Evolutionary conservation across 2,888 invertebrate species (phyloP).

Genomic region (Acanthopleura granulata): DNA sequence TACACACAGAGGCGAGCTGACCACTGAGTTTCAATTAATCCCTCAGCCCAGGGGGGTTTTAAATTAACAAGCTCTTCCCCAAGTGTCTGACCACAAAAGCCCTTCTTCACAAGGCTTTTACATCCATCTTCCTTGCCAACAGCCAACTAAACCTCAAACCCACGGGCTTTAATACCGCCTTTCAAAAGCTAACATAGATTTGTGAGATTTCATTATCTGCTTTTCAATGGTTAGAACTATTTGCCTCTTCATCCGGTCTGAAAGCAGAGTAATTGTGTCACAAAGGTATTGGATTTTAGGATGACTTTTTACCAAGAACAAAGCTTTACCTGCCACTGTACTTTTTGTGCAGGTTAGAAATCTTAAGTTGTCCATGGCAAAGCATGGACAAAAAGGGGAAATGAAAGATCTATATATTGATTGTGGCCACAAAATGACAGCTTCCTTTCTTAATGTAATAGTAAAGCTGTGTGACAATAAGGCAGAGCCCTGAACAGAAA

Average conservation of each 20-base stretch:
- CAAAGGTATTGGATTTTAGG: constrained; percentile 1
- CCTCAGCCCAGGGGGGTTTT: too few relatives aligned
- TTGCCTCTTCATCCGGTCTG: background rate
- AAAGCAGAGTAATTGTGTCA: background rate
- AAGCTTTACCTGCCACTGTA: constrained; percentile 6
- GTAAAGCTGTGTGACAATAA: background rate
- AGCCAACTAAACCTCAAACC: too few relatives aligned
- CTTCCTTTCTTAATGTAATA: constrained; percentile 18
- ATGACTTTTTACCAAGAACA: background rate
- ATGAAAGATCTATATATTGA: constrained; percentile 12
- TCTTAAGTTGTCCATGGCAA: background rate
- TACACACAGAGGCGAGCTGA: too few relatives aligned
- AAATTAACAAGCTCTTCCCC: too few relatives aligned
- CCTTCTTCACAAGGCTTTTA: too few relatives aligned
- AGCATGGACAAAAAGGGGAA: background rate
- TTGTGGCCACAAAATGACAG: constrained; percentile 2
- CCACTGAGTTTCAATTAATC: too few relatives aligned
- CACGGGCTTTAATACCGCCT: too few relatives aligned
- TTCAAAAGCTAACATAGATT: background rate
- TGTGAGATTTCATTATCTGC: constrained; percentile 1
- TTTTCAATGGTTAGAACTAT: constrained; percentile 1
- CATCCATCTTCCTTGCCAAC: too few relatives aligned
- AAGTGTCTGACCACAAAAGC: too few relatives aligned
- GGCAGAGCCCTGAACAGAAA: background rate
- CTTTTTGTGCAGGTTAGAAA: background rate